These are phyloP conservation scores for Nannoperca australis DNA, from an alignment of 2,797 vertebrate genomes.

Conservation along the genomic window DNA sequence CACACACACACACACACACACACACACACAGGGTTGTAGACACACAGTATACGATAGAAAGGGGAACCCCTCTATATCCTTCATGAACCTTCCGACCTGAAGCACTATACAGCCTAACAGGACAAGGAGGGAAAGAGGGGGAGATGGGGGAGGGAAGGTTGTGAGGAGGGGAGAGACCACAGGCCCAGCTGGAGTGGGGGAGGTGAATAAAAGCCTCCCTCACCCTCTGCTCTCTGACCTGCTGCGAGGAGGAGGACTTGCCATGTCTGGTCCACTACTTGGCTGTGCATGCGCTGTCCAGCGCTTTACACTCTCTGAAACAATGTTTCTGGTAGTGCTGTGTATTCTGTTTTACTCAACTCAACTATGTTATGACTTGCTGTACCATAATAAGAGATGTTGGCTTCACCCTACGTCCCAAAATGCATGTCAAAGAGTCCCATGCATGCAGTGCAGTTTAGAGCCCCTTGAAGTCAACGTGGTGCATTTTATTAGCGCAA, in stretches of 20 bases:
- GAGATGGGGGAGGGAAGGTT: slow-evolving; percentile 55
- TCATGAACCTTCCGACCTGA: slow-evolving; percentile 79
- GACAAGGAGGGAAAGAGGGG: slow-evolving; percentile 43
- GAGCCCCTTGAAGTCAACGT: background rate
- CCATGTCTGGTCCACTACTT: slow-evolving; percentile 51
- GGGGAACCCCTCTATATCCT: slow-evolving; percentile 69
- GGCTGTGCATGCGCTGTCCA: slow-evolving; percentile 16
- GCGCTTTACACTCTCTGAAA: background rate
- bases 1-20: slow-evolving; percentile 22
- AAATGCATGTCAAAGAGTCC: slow-evolving; percentile 2
- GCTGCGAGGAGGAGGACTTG: slow-evolving; percentile 43
- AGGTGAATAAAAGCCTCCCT: slow-evolving; percentile 66
- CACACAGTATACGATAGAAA: slow-evolving; percentile 51
- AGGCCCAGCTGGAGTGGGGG: slow-evolving; percentile 78
- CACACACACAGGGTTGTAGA: slow-evolving; percentile 25
- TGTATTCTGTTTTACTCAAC: background rate
- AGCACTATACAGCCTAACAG: slow-evolving; percentile 60
- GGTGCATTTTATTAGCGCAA: background rate
- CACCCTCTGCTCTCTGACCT: slow-evolving; percentile 77
- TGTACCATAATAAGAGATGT: background rate
- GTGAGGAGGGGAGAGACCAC: slow-evolving; percentile 45
- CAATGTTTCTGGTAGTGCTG: background rate
- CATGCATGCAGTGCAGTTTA: background rate
- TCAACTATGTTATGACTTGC: background rate
- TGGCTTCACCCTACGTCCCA: background rate